Base-by-base conservation (phyloP, 2,113 vertebrate genomes). In the Etheostoma spectabile region DNA sequence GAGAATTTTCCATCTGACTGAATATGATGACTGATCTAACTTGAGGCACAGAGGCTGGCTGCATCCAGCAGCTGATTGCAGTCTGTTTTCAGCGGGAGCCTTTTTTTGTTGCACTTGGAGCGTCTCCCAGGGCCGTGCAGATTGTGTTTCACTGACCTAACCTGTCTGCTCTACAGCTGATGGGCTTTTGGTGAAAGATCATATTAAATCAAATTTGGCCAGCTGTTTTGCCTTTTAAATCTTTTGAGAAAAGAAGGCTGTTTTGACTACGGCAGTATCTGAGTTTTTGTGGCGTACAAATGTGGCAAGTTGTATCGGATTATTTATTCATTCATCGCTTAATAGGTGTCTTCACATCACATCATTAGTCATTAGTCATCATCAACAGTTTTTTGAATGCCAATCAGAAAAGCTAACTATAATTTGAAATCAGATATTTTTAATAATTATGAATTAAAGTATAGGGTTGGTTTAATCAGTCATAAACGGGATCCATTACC, bases 61-160 rank as follows among this genome's bases (percentile, higher is more conserved):
- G 55, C 64, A 48, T 64, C 35, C 69, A 46, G 79, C 73, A 76
- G 65, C 79, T 83, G 73, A 80, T 67, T 55, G 65, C 73, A 56
- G 56, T 27, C 38, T 51, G 77, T 77, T 84, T 79, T 86, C 64
- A 84, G 77, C 59, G 57, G 48, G 27, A 4, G 45, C 24, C 48
- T 66, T 24, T 82, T 38, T 8, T 8, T 38, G 12, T 66, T 55
- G 70, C 75, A 49, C 70, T 70, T 55, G 55, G 67, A 87, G 55
- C 24, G 22, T 59, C 60, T 84, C 75, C 59, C 53, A 38, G 21
- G 74, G 66, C 70, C 1, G 13, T 10, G 27, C 71, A 82, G 68
- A 75, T 78, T 80, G 67, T 21, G 46, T 81, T 83, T 84, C 79
- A 75, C 63, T 65, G 60, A 71, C 83, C 77, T 83, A 71, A 83